phyloP scores from a whole-genome alignment of 2,797 vertebrate species.

The Enoplosus armatus region DNA sequence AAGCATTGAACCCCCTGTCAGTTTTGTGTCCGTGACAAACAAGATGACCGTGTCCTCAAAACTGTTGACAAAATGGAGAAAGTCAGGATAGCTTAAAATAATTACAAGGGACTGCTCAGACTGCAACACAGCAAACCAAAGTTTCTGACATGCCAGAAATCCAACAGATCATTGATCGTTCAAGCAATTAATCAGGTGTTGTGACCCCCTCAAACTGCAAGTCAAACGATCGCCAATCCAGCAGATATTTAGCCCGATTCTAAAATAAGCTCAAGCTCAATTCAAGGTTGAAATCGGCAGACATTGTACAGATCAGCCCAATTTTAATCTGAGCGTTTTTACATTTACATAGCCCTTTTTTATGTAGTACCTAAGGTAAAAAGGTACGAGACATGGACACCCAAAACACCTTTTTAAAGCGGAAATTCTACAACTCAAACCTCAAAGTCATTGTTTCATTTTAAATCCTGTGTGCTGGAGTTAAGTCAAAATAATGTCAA shows the following conservation, averaged over 20 bases:
- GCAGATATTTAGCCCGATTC: neutral
- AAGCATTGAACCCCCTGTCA: neutral
- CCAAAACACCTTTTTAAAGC: constrained; percentile 5
- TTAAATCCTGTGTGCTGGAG: neutral
- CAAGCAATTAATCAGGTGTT: neutral
- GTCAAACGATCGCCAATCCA: neutral
- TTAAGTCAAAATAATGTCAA: constrained; percentile 17
- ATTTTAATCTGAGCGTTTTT: neutral
- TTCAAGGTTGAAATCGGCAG: neutral
- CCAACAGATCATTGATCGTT: neutral
- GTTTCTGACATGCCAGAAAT: constrained; percentile 3
- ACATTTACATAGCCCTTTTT: neutral
- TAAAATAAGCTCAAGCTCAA: neutral
- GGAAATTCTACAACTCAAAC: neutral
- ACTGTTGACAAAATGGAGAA: neutral
- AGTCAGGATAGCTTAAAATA: neutral
- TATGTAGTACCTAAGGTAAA: neutral
- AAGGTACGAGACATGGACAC: neutral
- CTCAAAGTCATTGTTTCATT: constrained; percentile 6
- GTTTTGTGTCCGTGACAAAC: constrained; percentile 12
- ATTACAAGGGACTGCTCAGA: neutral
- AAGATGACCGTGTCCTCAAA: neutral
- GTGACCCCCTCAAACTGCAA: neutral
- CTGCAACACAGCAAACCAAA: neutral
- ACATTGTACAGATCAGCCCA: fast-evolving